Evolutionary conservation across 2,113 vertebrate species (phyloP).

Genomic region (Athene cunicularia): DNA sequence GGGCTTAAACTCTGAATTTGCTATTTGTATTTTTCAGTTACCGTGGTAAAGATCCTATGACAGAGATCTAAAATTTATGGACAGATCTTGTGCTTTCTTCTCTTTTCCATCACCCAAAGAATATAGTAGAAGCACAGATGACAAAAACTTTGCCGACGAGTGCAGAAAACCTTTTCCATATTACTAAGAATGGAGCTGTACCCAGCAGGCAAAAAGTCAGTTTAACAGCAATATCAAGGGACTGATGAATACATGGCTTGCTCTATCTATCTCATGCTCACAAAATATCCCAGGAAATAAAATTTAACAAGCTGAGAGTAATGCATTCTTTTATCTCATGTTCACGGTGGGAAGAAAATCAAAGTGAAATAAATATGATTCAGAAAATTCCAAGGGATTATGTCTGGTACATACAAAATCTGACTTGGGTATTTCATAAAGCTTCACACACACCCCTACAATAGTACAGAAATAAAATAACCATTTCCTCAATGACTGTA

Average conservation of each 20-base stretch:
- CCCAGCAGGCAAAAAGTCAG: neutral
- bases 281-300: neutral
- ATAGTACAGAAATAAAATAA: neutral
- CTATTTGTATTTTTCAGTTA: neutral
- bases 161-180: neutral
- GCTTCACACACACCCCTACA: neutral
- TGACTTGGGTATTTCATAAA: neutral
- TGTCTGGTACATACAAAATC: neutral
- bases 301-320: neutral
- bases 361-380: constrained; percentile 42
- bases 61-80: neutral
- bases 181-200: neutral
- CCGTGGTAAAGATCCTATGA: neutral
- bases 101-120: neutral
- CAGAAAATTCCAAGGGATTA: constrained; percentile 12
- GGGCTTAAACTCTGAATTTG: neutral
- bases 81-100: neutral
- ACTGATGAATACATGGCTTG: neutral
- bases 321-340: neutral
- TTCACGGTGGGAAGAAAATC: neutral
- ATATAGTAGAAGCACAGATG: neutral
- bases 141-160: neutral
- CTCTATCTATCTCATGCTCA: neutral
- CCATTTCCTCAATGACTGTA: neutral
- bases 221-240: neutral